phyloP scores from a whole-genome alignment of 2,888 invertebrate species.

The Ommatoiulus sabulosus region DNA sequence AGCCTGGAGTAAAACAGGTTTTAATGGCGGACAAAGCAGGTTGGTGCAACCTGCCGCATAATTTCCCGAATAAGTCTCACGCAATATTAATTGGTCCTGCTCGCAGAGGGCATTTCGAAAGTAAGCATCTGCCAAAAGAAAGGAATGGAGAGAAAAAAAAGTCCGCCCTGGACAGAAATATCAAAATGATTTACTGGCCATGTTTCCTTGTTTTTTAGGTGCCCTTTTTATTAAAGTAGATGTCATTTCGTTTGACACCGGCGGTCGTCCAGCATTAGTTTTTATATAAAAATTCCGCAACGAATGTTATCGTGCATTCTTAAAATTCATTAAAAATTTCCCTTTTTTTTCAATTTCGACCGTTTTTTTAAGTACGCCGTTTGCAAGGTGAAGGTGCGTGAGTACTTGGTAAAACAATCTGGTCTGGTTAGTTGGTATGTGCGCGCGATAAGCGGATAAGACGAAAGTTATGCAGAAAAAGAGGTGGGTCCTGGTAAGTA shows the following conservation, averaged over 20 bases:
- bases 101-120: neutral
- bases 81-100: slow-evolving; percentile 11
- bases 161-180: neutral
- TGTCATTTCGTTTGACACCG: slow-evolving; percentile 52
- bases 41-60: neutral
- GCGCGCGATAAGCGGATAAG: slow-evolving; percentile 24
- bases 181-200: slow-evolving; percentile 36
- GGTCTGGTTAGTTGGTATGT: slow-evolving; percentile 43
- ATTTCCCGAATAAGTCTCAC: neutral
- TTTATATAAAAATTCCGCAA: slow-evolving; percentile 40
- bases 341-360: neutral
- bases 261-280: slow-evolving; percentile 45
- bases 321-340: slow-evolving; percentile 28
- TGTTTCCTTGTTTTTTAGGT: slow-evolving; percentile 33
- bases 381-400: slow-evolving; percentile 33
- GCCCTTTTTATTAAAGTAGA: slow-evolving; percentile 49
- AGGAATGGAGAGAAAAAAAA: neutral
- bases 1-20: neutral
- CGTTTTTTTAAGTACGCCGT: slow-evolving; percentile 2
- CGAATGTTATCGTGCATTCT: slow-evolving; percentile 43
- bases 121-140: neutral
- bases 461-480: slow-evolving; percentile 41
- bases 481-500: slow-evolving; percentile 45
- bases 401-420: slow-evolving; percentile 43
- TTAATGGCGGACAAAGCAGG: neutral